Percentiles rank a stretch among this genome's conserved stretches.
These are phyloP conservation scores for Lepilemur septentrionalis DNA, from an alignment of 2,797 vertebrate genomes.

Conservation along the genomic window DNA sequence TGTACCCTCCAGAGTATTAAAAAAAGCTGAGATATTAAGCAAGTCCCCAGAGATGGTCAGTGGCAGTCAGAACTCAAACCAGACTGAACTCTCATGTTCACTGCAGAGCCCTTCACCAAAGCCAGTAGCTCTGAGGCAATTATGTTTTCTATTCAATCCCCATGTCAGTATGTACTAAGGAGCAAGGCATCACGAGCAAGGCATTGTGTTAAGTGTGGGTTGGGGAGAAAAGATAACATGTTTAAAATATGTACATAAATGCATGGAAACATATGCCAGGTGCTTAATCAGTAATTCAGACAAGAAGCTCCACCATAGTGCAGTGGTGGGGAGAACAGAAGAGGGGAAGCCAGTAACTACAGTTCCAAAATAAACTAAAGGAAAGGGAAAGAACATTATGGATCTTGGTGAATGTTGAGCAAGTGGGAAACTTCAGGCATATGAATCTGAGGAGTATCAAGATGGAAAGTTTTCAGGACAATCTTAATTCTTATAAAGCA, in stretches of 20 bases:
- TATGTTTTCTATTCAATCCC: neutral
- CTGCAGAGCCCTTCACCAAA: neutral
- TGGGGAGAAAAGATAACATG: neutral
- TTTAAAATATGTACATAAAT: neutral
- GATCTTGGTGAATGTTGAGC: neutral
- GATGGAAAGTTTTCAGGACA: neutral
- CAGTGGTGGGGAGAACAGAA: neutral
- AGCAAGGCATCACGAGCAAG: neutral
- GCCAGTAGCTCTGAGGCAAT: neutral
- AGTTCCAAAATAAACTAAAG: neutral
- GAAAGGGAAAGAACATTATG: neutral
- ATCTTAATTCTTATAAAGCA: neutral
- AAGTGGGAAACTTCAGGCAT: neutral
- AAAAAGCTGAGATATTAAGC: neutral
- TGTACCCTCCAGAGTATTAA: neutral
- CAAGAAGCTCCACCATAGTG: neutral
- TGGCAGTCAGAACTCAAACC: neutral
- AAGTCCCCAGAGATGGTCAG: neutral
- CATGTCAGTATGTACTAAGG: neutral
- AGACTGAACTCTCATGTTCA: neutral
- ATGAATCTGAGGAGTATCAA: neutral
- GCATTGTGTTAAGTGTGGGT: neutral
- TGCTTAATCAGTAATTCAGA: neutral
- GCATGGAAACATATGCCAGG: neutral
- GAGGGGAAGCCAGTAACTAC: neutral